Conservation (phyloP, 2,888 invertebrate species). For the Protophormia terraenovae region DNA sequence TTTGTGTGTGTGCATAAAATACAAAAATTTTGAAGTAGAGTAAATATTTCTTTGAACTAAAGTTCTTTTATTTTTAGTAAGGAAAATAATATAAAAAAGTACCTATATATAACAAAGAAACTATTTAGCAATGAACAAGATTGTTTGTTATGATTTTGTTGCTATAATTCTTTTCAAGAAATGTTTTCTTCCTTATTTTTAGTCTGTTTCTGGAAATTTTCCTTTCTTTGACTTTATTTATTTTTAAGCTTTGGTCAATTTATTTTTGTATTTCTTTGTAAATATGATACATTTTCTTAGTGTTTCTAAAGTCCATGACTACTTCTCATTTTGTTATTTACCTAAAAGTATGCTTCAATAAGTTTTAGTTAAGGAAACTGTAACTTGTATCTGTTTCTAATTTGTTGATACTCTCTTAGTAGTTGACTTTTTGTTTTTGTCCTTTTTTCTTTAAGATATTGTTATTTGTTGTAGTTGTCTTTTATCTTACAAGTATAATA, state of each 20-base stretch:
- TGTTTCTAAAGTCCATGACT: not conserved
- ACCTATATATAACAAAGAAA: too few relatives aligned
- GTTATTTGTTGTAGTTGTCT: not conserved
- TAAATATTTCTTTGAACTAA: constrained; percentile 18
- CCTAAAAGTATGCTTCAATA: constrained; percentile 63
- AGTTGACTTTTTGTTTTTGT: constrained; percentile 27
- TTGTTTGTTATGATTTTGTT: constrained; percentile 33
- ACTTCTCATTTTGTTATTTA: constrained; percentile 32
- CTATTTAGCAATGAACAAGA: not conserved
- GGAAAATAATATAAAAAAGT: too few relatives aligned
- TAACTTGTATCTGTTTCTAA: constrained; percentile 40
- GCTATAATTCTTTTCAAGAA: not conserved
- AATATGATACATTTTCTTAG: constrained; percentile 7
- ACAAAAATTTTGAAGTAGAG: not conserved
- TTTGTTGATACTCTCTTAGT: constrained; percentile 5
- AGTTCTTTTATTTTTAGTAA: not conserved
- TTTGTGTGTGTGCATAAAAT: not conserved
- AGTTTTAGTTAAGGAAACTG: constrained; percentile 50
- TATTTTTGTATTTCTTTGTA: constrained; percentile 39
- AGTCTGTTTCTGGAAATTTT: constrained; percentile 18
- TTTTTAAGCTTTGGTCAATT: constrained; percentile 59
- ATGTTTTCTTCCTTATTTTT: not conserved
- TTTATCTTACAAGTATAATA: not conserved
- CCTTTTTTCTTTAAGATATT: not conserved
- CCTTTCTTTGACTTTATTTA: constrained; percentile 46